Percentiles rank a stretch among this genome's conserved stretches.
phyloP scores from a whole-genome alignment of 1,140 invertebrate species.

The Neelides sp. region DNA sequence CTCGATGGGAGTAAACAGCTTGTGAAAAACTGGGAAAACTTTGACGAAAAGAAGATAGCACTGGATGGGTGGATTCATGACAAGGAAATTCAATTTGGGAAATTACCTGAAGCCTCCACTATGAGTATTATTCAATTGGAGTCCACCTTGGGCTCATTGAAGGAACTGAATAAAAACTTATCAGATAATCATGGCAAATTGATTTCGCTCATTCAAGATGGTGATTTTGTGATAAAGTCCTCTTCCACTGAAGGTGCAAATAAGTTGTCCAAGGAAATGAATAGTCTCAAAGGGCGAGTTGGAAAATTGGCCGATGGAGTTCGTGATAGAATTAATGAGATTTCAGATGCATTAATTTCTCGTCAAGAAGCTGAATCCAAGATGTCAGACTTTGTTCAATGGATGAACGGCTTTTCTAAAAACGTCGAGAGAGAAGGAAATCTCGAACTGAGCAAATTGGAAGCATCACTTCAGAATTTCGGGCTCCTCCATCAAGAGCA shows the following conservation, averaged over 20 bases:
- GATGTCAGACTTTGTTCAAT: slow-evolving; percentile 65
- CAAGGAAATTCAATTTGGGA: too few species aligned
- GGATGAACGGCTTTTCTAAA: slow-evolving; percentile 62
- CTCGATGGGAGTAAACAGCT: slow-evolving; percentile 19
- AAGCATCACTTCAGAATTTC: slow-evolving; percentile 60
- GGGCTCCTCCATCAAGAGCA: slow-evolving; percentile 67
- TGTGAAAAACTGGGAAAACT: slow-evolving; percentile 24
- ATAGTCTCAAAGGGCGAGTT: slow-evolving; percentile 57
- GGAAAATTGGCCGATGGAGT: slow-evolving; percentile 56
- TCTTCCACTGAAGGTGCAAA: slow-evolving; percentile 61
- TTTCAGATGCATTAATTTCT: slow-evolving; percentile 51
- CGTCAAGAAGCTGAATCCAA: slow-evolving; percentile 72
- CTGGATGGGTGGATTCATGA: too few species aligned
- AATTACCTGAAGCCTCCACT: too few species aligned
- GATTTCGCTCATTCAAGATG: slow-evolving; percentile 60
- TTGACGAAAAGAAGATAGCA: slow-evolving; percentile 4
- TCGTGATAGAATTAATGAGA: slow-evolving; percentile 56
- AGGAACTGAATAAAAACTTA: slow-evolving; percentile 42
- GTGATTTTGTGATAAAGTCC: slow-evolving; percentile 60
- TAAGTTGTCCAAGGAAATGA: slow-evolving; percentile 53
- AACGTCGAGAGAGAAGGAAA: slow-evolving; percentile 65
- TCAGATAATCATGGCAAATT: slow-evolving; percentile 67
- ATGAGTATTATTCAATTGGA: slow-evolving; percentile 10
- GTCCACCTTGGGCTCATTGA: background rate
- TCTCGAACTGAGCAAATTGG: slow-evolving; percentile 62